Evolutionary conservation across 2,888 invertebrate genomes (phyloP), one percentile per base, ranked within the genome.

Genomic region (Chalcis sispes): DNA sequence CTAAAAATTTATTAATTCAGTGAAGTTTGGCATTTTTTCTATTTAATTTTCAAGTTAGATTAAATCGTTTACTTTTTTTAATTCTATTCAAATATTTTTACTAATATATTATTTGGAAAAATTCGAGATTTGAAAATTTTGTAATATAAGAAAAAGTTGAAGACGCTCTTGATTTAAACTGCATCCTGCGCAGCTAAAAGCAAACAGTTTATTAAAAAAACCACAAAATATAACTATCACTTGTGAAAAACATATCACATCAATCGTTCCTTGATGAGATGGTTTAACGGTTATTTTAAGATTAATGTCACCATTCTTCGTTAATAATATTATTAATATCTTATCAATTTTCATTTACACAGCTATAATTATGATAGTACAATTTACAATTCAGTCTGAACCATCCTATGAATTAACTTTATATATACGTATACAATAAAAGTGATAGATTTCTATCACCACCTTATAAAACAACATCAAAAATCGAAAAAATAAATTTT

Each of bases 351-450:
- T 74, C 66, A 58, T 73, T 54, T 72, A 77, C 59, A 77, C 64
- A 70, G 15, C 27, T 71, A 65, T 58, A 74, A 8, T 72, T 74
- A 77, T 25, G 48, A 25, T 62, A 58, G 27, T 62, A 74, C 32
- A 77, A 77, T 77, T 72, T 77, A 77, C 67, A 77, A 72, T 77
- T 77, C 77, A 77, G 75, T 77, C 77, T 77, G 72, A 77, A 72
- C 62, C 74, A 77, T 75, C 67, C 74, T 67, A 58, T 1, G 7
- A 69, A 64, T 67, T 2, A 67, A 67, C 23, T 54, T 40, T 59
- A 61, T 40, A 29, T 42, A 13, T 62, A 40, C 42, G 62, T 65
- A 64, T 67, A 59, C 36, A 29, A 67, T 46, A 64, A 23, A 67
- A 18, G 61, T 42, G 29, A 56, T n/a, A 15, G 54, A 59, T 25